Evolutionary conservation across 1,140 invertebrate genomes (phyloP).

Genomic region (Wiebesia pumilae): DNA sequence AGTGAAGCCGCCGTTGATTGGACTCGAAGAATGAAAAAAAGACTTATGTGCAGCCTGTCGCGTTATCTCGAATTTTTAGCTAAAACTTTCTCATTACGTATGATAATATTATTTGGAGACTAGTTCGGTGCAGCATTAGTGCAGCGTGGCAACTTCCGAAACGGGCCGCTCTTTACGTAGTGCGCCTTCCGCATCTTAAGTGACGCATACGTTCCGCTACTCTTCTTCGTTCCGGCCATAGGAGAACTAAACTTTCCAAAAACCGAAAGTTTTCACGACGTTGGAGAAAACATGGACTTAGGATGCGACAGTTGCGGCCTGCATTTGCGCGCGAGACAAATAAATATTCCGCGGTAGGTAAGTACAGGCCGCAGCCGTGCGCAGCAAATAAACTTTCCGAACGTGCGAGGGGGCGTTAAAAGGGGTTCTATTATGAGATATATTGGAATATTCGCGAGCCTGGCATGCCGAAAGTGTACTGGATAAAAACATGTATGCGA

Average conservation of each 20-base stretch:
- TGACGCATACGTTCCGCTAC: background rate
- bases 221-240: too few species aligned
- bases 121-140: background rate
- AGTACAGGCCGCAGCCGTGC: background rate
- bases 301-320: conserved; percentile 3
- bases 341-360: conserved; percentile 45
- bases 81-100: conserved; percentile 50
- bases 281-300: background rate
- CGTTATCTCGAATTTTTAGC: conserved; percentile 24
- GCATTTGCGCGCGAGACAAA: conserved; percentile 33
- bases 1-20: background rate
- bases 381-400: conserved; percentile 37
- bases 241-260: conserved; percentile 18
- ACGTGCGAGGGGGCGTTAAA: conserved; percentile 7
- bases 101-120: conserved; percentile 29
- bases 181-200: conserved; percentile 20
- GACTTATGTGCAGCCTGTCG: conserved; percentile 29
- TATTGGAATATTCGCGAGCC: conserved; percentile 41
- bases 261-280: background rate
- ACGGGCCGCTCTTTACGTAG: background rate
- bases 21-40: background rate
- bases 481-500: conserved; percentile 29
- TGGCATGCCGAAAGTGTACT: conserved; percentile 1
- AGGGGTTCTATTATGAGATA: conserved; percentile 26
- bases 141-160: background rate